These are phyloP conservation scores for Machaerirhynchus nigripectus DNA, from an alignment of 2,113 vertebrate species.

Conservation along the genomic window DNA sequence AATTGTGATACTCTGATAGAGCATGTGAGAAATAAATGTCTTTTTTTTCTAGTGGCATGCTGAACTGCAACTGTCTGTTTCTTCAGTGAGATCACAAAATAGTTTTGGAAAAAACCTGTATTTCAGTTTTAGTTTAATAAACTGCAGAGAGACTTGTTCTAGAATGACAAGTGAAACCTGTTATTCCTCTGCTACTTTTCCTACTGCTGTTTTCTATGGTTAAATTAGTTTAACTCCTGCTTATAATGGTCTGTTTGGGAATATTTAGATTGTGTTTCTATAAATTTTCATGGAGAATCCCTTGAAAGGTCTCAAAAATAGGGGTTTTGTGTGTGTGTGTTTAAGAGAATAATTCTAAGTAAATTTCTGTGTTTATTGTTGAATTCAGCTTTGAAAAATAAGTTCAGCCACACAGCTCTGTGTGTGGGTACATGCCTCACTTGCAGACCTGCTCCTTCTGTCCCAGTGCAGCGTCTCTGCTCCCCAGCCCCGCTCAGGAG, in stretches of 20 bases:
- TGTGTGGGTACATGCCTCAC: neutral
- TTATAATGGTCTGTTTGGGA: neutral
- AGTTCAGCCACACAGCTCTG: neutral
- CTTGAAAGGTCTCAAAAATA: neutral
- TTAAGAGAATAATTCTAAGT: neutral
- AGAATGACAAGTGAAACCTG: conserved; percentile 2
- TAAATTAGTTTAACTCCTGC: neutral
- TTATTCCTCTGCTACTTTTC: neutral
- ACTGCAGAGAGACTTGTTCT: neutral
- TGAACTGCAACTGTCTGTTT: neutral
- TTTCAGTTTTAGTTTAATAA: neutral
- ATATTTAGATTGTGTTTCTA: neutral
- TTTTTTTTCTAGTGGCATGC: neutral
- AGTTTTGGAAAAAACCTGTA: neutral
- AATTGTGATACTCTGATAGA: neutral
- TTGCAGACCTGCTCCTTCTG: neutral
- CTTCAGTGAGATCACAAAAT: neutral
- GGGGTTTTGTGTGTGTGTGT: neutral
- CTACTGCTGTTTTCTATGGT: neutral
- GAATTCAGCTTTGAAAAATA: neutral
- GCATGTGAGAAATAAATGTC: neutral
- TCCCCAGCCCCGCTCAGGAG: neutral
- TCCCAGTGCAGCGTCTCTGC: neutral
- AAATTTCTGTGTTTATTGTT: neutral
- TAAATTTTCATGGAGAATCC: neutral